Evolutionary conservation across 1,140 invertebrate species (phyloP).

Genomic region (Diprion similis): DNA sequence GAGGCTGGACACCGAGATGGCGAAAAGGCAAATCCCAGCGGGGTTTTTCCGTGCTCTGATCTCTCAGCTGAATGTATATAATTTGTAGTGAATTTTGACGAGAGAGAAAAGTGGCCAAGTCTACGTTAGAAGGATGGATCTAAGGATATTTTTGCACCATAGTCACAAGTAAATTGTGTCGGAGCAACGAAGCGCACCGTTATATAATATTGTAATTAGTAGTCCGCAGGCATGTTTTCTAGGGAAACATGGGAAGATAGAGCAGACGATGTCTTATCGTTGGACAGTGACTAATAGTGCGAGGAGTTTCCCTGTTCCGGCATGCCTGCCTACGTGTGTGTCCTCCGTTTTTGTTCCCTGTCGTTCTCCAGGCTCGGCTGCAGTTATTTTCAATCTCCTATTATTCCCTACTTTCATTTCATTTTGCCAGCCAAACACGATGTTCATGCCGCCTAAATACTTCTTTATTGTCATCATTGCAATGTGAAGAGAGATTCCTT

Average conservation of each 20-base stretch:
- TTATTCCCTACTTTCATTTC: constrained; percentile 5
- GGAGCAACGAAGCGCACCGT: background rate
- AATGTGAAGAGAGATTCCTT: background rate
- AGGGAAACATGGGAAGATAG: background rate
- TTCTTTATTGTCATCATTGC: background rate
- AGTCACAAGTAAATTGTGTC: too few relatives aligned
- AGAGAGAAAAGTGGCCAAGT: too few relatives aligned
- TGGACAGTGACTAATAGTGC: background rate
- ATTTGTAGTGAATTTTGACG: too few relatives aligned
- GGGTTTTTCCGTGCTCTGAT: too few relatives aligned
- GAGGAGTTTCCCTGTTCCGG: constrained; percentile 4
- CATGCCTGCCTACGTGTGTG: background rate
- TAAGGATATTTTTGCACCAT: too few relatives aligned
- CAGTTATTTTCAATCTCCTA: constrained; percentile 1
- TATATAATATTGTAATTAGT: background rate
- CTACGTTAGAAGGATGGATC: too few relatives aligned
- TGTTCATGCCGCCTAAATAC: background rate
- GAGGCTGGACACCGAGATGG: too few relatives aligned
- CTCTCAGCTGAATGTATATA: too few relatives aligned
- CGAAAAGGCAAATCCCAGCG: too few relatives aligned
- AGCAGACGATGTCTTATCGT: constrained; percentile 1
- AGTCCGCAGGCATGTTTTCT: constrained; percentile 1
- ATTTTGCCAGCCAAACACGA: background rate
- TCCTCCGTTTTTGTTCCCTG: background rate
- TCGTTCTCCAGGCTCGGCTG: background rate